These are phyloP conservation scores for Xyrichtys novacula DNA, from an alignment of 2,797 vertebrate species.

Conservation along the genomic window DNA sequence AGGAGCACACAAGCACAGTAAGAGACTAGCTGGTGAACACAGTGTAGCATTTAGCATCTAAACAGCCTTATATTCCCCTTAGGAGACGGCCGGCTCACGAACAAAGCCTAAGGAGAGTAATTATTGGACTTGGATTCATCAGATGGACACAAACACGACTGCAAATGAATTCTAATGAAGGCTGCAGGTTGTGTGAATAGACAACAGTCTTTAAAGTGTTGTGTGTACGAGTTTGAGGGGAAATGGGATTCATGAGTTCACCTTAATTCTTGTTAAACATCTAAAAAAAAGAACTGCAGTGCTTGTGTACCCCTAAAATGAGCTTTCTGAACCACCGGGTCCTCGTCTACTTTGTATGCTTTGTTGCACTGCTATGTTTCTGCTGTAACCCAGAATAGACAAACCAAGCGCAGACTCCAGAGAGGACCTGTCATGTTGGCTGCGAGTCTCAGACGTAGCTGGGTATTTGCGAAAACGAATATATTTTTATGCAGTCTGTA, in stretches of 20 bases:
- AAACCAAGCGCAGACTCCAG: neutral
- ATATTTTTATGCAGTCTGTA: too few species aligned
- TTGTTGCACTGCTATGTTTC: neutral
- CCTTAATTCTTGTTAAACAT: neutral
- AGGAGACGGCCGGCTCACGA: constrained; percentile 20
- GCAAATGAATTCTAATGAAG: constrained; percentile 24
- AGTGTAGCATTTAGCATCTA: constrained; percentile 7
- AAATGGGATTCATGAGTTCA: neutral
- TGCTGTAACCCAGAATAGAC: constrained; percentile 3
- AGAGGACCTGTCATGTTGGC: neutral
- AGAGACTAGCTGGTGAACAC: neutral
- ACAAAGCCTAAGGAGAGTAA: constrained; percentile 26
- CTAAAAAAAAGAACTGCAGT: neutral
- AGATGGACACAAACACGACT: constrained; percentile 32
- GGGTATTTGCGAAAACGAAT: too few species aligned
- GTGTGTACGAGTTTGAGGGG: neutral
- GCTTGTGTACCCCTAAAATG: neutral
- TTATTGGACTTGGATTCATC: constrained; percentile 42
- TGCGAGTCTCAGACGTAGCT: neutral
- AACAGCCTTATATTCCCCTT: constrained; percentile 36
- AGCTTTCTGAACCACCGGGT: neutral
- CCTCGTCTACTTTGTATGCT: neutral
- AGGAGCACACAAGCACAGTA: constrained; percentile 5
- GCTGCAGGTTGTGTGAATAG: constrained; percentile 14
- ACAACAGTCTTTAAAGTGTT: constrained; percentile 10